These are phyloP conservation scores for Apotomis betuletana DNA, from an alignment of 2,888 invertebrate genomes.

Conservation along the genomic window DNA sequence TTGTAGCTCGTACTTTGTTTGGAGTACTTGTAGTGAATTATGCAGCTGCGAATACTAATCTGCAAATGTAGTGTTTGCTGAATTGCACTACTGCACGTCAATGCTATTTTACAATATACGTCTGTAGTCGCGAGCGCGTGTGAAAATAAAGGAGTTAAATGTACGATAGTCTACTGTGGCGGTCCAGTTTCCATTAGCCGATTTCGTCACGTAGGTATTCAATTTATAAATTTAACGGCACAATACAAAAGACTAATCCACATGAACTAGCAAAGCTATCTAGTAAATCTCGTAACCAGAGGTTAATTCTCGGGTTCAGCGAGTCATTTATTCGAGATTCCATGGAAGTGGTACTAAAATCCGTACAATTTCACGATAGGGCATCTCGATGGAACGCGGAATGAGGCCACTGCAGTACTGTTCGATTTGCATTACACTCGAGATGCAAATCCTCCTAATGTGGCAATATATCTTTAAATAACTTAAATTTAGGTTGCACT, in stretches of 20 bases:
- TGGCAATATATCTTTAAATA: background rate
- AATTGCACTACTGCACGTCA: conserved; percentile 12
- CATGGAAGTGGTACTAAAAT: background rate
- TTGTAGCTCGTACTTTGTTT: conserved; percentile 5
- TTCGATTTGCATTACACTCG: background rate
- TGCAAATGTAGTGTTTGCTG: conserved; percentile 29
- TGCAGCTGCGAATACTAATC: conserved; percentile 25
- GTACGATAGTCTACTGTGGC: conserved; percentile 16
- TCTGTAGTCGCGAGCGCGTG: background rate
- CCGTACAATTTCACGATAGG: background rate
- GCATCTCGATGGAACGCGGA: background rate
- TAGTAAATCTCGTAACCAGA: conserved; percentile 2
- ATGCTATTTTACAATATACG: conserved; percentile 4
- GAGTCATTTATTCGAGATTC: background rate
- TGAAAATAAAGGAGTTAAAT: conserved; percentile 1
- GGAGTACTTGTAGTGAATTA: conserved; percentile 1
- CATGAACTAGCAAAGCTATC: background rate
- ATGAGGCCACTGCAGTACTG: background rate
- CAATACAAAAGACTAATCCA: conserved; percentile 3
- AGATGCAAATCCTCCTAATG: background rate
- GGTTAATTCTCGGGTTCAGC: background rate
- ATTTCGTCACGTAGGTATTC: conserved; percentile 10
- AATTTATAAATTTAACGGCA: conserved; percentile 27
- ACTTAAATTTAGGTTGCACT: too few relatives aligned
- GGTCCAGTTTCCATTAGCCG: background rate